Evolutionary conservation across 2,797 vertebrate species (phyloP), one percentile per base, ranked within the genome.

Genomic region (Cirrhinus mrigala): DNA sequence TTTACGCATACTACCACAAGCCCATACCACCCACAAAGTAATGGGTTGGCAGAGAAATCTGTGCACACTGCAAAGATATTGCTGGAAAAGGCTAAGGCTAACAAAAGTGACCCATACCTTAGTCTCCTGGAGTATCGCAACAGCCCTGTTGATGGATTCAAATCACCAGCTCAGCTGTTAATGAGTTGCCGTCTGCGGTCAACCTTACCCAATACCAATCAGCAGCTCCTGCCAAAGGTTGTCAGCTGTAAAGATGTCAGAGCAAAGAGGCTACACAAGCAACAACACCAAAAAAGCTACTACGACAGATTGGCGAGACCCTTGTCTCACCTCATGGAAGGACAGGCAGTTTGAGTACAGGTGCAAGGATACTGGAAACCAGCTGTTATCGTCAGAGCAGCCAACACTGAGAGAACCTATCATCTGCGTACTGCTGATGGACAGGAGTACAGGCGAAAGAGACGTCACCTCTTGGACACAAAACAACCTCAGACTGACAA

Each of bases 291-390:
- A 33, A 86, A 80, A 6, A 16, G 20, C 12, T 83, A 87, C 50
- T 86, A 87, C 8, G n/a, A 90, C 81, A 87, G 66, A 46, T 82
- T 64, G 7, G 71, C 84, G 1, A 88, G 46, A 46, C 44, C 15
- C 1, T 56, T 86, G 20, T 18, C 82, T 50, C 79, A 27, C 14
- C 84, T 87, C 54, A 46, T 62, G 4, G 3, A 16, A 48, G 88
- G 78, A 33, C 44, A 86, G 37, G 0, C 1, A 7, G 74, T n/a
- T n/a, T n/a, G n/a, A n/a, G 4, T 81, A n/a, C 84, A 87, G 15
- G 81, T 82, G 37, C 46, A 81, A 9, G 82, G 86, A 3, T 5
- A 69, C 16, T 89, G 84, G 90, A 91, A 90, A 27, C 90, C 87
- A 71, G 89, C 81, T 24, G 37, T 77, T 12, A 56, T 88, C 11